These are phyloP conservation scores for Suillia variegata DNA, from an alignment of 2,888 invertebrate genomes.

Conservation along the genomic window DNA sequence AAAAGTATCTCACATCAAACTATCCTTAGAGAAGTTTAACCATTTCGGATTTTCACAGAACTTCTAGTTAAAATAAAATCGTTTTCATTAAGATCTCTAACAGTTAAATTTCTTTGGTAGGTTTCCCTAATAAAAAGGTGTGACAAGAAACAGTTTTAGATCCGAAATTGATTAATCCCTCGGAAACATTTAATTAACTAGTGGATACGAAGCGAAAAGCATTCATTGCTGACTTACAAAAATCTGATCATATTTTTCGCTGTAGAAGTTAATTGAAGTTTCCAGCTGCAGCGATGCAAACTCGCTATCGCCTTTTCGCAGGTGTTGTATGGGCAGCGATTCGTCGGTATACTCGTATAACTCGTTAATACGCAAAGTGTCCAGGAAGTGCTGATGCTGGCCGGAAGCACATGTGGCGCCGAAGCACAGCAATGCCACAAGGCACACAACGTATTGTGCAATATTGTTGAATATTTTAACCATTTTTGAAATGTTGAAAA, in stretches of 20 bases:
- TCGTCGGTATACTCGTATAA: constrained; percentile 45
- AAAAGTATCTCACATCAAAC: too few relatives aligned
- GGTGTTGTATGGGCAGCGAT: constrained; percentile 37
- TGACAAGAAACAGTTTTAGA: too few relatives aligned
- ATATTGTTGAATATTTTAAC: constrained; percentile 7
- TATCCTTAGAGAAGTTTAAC: too few relatives aligned
- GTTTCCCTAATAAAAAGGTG: too few relatives aligned
- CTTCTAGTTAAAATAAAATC: too few relatives aligned
- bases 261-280: constrained; percentile 78
- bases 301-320: constrained; percentile 56
- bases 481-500: neutral
- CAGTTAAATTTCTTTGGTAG: too few relatives aligned
- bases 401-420: constrained; percentile 33
- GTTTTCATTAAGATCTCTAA: too few relatives aligned
- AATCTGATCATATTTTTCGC: constrained; percentile 73
- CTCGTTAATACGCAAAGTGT: constrained; percentile 46
- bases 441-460: constrained; percentile 40
- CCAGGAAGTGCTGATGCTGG: constrained; percentile 50
- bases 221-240: constrained; percentile 75
- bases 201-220: too few relatives aligned
- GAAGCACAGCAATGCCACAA: constrained; percentile 34
- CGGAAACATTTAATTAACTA: too few relatives aligned
- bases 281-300: constrained; percentile 50
- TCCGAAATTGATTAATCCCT: too few relatives aligned
- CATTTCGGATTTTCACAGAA: too few relatives aligned